Base-by-base conservation (phyloP, 2,113 vertebrate species). In the Laterallus jamaicensis region DNA sequence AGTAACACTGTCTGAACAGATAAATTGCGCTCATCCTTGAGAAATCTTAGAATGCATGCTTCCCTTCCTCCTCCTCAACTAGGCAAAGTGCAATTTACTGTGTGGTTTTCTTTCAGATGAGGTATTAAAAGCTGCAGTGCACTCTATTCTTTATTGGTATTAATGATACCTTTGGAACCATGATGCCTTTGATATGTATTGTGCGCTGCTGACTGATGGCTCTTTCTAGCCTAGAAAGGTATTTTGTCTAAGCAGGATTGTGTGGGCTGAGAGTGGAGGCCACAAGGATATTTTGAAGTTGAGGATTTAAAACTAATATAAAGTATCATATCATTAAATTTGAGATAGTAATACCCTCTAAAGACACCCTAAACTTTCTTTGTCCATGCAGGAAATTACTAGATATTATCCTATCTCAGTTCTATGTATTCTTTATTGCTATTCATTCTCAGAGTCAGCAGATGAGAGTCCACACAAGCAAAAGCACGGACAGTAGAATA, bases 361-460 rank as follows among this genome's bases (percentile, higher is more conserved):
- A 86, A 78, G 73, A 84, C 2, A 2, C 62, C 22, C 39, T 92
- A 89, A 91, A 86, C 50, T 86, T 88, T 42, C 78, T 90, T 90
- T 94, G 78, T 91, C 76, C 40, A 5, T 28, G 67, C 67, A 94
- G 92, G 94, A 96, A 97, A 92, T 94, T 91, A 95, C 90, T 86
- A 90, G 95, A 88, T 94, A 80, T 59, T 74, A 96, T 96, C 82
- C 44, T 85, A 0, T 35, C 70, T 74, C 47, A 6, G n/a, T 59
- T 88, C 31, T 60, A 78, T 67, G 52, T 86, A 74, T 62, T 82
- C 52, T 93, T 82, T 86, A 94, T 80, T 88, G 87, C 52, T 87
- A 40, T 59, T 73, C 32, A n/a, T 82, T 80, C 24, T 69, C 63
- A 40, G 35, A 81, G 56, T 32, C 9, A 0, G 29, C 17, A 17